Percentiles rank a stretch among this genome's conserved stretches.
Evolutionary conservation across 2,797 vertebrate species (phyloP).

Genomic region (Nyctibius grandis): DNA sequence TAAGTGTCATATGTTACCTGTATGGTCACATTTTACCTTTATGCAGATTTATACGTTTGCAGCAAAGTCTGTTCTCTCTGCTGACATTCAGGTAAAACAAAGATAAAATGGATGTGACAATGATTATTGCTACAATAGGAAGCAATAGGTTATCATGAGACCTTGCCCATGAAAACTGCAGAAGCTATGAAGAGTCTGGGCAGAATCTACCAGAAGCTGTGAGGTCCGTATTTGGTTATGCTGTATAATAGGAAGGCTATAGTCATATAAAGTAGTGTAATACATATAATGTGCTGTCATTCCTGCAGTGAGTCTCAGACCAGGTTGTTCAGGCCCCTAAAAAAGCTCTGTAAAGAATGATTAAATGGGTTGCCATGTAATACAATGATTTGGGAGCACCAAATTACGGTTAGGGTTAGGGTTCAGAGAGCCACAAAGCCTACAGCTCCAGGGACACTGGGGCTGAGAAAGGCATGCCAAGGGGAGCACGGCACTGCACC

Average conservation of each 20-base stretch:
- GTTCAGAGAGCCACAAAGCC: no score
- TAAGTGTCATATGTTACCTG: slow-evolving; percentile 41
- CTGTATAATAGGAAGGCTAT: not conserved
- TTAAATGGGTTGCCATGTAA: not conserved
- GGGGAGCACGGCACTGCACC: no score
- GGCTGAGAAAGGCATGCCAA: no score
- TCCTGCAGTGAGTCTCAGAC: not conserved
- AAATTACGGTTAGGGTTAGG: no score
- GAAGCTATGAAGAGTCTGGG: not conserved
- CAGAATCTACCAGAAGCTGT: no score
- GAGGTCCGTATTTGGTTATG: not conserved
- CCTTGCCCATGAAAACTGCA: not conserved
- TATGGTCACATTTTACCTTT: slow-evolving; percentile 30
- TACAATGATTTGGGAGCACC: no score
- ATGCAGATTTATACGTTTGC: slow-evolving; percentile 19
- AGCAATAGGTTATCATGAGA: not conserved
- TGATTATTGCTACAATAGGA: not conserved
- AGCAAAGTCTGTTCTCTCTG: not conserved
- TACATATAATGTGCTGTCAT: not conserved
- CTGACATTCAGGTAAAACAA: slow-evolving; percentile 38
- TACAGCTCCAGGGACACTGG: no score
- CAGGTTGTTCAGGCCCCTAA: not conserved
- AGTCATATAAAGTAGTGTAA: not conserved
- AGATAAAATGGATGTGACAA: not conserved
- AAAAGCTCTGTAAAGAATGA: not conserved